phyloP scores from a whole-genome alignment of 2,888 invertebrate species.

The Stenotaenia linearis region DNA sequence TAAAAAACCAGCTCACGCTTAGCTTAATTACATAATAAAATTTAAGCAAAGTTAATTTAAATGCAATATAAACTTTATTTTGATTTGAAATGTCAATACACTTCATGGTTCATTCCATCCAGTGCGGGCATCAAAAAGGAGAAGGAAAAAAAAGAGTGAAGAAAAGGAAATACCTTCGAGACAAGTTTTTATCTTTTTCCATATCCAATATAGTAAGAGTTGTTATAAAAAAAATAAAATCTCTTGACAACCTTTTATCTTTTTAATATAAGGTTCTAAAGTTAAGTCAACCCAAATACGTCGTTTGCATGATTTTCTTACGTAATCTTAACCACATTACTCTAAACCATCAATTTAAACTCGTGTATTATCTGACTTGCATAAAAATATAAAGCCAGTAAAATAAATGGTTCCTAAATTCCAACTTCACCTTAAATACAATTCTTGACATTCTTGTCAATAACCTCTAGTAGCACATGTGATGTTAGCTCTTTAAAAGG shows the following conservation, averaged over 20 bases:
- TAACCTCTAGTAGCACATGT: constrained; percentile 13
- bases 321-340: background rate
- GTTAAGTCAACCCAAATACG: background rate
- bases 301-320: background rate
- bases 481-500: constrained; percentile 6
- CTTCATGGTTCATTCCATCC: background rate
- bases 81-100: background rate
- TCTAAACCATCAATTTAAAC: background rate
- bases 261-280: background rate
- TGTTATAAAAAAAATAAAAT: background rate
- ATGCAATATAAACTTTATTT: background rate
- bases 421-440: constrained; percentile 11
- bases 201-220: background rate
- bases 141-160: too few species aligned
- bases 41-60: background rate
- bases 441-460: constrained; percentile 19
- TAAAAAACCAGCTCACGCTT: background rate
- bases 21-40: background rate
- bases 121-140: background rate
- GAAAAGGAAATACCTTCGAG: background rate
- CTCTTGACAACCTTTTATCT: background rate
- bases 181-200: background rate
- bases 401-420: background rate
- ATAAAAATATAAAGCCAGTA: background rate
- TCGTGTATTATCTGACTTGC: background rate